Evolutionary conservation across 2,113 vertebrate species (phyloP).

Genomic region (Himantopus leucocephalus): DNA sequence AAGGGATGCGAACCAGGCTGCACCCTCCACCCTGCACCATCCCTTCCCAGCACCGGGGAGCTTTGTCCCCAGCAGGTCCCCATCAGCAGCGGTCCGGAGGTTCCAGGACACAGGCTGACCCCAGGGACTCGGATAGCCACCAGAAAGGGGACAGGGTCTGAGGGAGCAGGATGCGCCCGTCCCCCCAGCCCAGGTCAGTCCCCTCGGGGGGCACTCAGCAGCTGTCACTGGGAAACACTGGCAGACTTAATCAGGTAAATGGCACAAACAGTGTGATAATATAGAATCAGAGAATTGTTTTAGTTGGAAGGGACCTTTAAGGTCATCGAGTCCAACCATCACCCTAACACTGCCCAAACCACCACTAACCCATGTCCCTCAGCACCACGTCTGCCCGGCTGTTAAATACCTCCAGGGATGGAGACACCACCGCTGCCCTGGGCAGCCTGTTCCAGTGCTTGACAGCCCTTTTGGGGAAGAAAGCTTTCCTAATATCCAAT

Average conservation of each 20-base stretch:
- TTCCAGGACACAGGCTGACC: neutral
- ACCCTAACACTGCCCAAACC: too few species aligned
- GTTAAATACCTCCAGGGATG: too few species aligned
- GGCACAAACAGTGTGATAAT: neutral
- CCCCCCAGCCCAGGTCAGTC: neutral
- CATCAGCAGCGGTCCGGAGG: neutral
- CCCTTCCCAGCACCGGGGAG: neutral
- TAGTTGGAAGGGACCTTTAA: too few species aligned
- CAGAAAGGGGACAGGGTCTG: neutral
- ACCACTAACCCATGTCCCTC: too few species aligned
- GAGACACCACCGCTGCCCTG: too few species aligned
- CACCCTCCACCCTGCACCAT: neutral
- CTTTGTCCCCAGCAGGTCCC: neutral
- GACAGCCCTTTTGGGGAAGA: too few species aligned
- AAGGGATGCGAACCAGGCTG: neutral
- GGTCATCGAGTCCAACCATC: too few species aligned
- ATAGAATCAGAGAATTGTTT: too few species aligned
- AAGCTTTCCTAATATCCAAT: too few species aligned
- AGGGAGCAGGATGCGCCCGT: accelerated
- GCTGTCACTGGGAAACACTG: neutral
- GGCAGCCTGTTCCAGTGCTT: too few species aligned
- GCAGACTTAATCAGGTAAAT: neutral
- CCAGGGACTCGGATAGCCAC: neutral
- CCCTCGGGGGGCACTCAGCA: neutral
- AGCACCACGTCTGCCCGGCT: too few species aligned